phyloP scores from a whole-genome alignment of 2,888 invertebrate genomes.

The Eledona agricola region DNA sequence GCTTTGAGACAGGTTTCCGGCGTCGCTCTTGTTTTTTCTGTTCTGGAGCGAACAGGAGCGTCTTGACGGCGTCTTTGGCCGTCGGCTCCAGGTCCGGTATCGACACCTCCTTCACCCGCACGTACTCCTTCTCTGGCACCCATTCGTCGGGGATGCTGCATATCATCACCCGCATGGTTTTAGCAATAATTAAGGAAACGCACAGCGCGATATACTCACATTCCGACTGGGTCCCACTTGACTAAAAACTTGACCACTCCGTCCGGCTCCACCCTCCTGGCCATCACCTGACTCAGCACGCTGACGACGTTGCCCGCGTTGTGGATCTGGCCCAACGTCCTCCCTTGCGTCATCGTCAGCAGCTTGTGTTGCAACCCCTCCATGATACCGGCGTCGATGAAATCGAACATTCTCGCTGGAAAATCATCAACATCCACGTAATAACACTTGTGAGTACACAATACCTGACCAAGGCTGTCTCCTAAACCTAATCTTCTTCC shows the following conservation, averaged over 20 bases:
- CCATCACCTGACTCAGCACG: conserved; percentile 75
- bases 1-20: conserved; percentile 55
- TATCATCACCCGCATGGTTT: neutral
- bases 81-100: conserved; percentile 65
- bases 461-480: conserved; percentile 92
- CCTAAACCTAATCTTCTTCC: conserved; percentile 86
- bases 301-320: conserved; percentile 72
- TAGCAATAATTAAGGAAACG: neutral
- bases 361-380: conserved; percentile 88
- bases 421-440: conserved; percentile 45
- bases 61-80: conserved; percentile 66
- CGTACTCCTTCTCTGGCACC: conserved; percentile 78
- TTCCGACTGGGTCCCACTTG: conserved; percentile 83
- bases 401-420: conserved; percentile 92
- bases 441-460: too few relatives aligned
- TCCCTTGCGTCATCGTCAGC: conserved; percentile 67
- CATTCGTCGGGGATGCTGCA: conserved; percentile 85
- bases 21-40: conserved; percentile 52
- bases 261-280: conserved; percentile 70
- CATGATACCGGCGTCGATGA: conserved; percentile 93
- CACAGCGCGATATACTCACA: conserved; percentile 77
- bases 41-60: conserved; percentile 62
- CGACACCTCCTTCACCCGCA: conserved; percentile 69
- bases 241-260: conserved; percentile 75
- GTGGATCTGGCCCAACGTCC: conserved; percentile 71